Evolutionary conservation across 1,140 invertebrate species (phyloP), one percentile per base, ranked within the genome.

Genomic region (Pantala flavescens): DNA sequence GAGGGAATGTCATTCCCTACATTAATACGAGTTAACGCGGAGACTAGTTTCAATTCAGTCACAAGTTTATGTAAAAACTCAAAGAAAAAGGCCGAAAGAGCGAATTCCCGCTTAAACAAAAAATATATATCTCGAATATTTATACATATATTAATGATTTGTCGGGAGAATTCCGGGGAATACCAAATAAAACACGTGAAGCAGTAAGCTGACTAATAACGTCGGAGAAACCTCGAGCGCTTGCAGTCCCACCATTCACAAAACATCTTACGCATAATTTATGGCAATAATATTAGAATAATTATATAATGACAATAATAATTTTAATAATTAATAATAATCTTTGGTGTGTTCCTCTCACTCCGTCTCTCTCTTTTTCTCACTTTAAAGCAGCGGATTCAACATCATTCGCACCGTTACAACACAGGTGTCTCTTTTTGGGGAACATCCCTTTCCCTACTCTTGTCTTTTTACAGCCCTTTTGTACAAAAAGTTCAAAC

Each of bases 241-340:
- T 11, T 63, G 49, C 49, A 63, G n/a, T 63, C 49, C 28, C n/a
- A 7, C 12, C 3, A 63, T 12, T 63, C 49, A 63, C 49, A 63
- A 36, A 63, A 63, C 49, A 63, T 63, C 49, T 63, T 63, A 63
- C 12, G n/a, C 12, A 63, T 63, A 63, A 63, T 63, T 63, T 63
- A 63, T 63, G 28, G 28, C 28, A 63, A 63, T 63, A 63, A 63
- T 63, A 63, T 63, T 63, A 21, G 49, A 63, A 63, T 63, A 63
- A 63, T 63, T 63, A 63, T 16, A 12, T 63, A 63, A 63, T 63
- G 49, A 63, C 49, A 63, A 63, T 63, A 63, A 63, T 63, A 63
- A 63, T 63, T 19, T 63, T 63, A 63, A 63, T 63, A 63, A 63
- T 63, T 63, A 63, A 63, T 63, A 63, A 63, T 63, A 63, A 63